These are phyloP conservation scores for Rhinoderma darwinii DNA, from an alignment of 2,113 vertebrate genomes.

Conservation along the genomic window DNA sequence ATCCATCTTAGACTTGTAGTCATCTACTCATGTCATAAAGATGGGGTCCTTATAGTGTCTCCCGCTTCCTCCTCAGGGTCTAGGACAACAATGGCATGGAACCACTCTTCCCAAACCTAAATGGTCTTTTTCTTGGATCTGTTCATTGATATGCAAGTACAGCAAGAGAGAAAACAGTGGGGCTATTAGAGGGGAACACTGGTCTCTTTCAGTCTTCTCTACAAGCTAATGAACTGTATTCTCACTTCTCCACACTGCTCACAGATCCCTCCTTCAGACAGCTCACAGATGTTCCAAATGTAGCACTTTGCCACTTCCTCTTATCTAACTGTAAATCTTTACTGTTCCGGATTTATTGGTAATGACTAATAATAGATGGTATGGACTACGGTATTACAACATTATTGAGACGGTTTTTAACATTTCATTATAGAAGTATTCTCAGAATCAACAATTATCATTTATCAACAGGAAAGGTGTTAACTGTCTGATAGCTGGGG, in stretches of 20 bases:
- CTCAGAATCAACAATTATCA: too few relatives aligned
- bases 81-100: conserved; percentile 4
- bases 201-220: conserved; percentile 12
- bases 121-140: conserved; percentile 34
- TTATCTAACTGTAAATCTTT: neutral
- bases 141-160: conserved; percentile 36
- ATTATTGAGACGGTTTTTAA: neutral
- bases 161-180: conserved; percentile 37
- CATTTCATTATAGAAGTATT: too few relatives aligned
- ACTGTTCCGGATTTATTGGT: neutral
- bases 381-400: neutral
- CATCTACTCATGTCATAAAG: neutral
- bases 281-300: conserved; percentile 30
- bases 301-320: conserved; percentile 40
- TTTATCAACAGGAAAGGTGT: too few relatives aligned
- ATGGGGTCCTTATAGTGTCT: conserved; percentile 28
- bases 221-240: conserved; percentile 45
- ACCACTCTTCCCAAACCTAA: conserved; percentile 13
- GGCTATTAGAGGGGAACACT: conserved; percentile 39
- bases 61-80: conserved; percentile 25
- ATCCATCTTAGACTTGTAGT: neutral
- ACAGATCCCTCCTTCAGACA: conserved; percentile 36
- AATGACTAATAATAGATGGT: neutral
- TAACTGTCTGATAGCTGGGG: too few relatives aligned
- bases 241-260: conserved; percentile 10